Evolutionary conservation across 2,888 invertebrate genomes (phyloP).

Genomic region (Eristalis arbustorum): DNA sequence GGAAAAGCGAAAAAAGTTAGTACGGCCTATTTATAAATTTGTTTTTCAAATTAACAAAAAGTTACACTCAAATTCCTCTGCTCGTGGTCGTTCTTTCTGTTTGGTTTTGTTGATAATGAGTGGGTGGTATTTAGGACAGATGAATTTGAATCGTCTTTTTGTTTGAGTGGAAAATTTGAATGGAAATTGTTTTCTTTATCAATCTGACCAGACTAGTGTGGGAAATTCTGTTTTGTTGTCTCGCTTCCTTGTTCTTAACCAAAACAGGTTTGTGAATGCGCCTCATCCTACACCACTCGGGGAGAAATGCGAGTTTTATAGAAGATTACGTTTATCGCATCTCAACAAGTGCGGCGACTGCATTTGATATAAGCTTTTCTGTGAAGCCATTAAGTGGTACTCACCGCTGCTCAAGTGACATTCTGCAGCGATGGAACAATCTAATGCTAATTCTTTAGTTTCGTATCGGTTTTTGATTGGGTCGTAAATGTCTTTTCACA

Average conservation of each 20-base stretch:
- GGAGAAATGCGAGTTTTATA: not conserved
- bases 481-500: not conserved
- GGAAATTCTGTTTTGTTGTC: not conserved
- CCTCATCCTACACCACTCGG: not conserved
- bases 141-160: too few species aligned
- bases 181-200: not conserved
- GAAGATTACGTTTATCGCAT: not conserved
- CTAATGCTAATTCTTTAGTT: not conserved
- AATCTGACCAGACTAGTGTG: not conserved
- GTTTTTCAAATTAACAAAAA: not conserved
- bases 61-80: not conserved
- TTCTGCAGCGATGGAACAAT: not conserved
- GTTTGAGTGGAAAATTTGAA: not conserved
- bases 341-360: not conserved
- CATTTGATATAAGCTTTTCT: not conserved
- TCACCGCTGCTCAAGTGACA: not conserved
- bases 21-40: slow-evolving; percentile 12
- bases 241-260: not conserved
- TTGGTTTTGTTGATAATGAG: not conserved
- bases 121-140: not conserved
- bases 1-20: slow-evolving; percentile 79
- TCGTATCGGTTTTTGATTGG: not conserved
- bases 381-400: not conserved
- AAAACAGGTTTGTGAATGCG: not conserved
- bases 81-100: not conserved